Evolutionary conservation across 2,888 invertebrate species (phyloP).

Genomic region (Machimus rusticus): DNA sequence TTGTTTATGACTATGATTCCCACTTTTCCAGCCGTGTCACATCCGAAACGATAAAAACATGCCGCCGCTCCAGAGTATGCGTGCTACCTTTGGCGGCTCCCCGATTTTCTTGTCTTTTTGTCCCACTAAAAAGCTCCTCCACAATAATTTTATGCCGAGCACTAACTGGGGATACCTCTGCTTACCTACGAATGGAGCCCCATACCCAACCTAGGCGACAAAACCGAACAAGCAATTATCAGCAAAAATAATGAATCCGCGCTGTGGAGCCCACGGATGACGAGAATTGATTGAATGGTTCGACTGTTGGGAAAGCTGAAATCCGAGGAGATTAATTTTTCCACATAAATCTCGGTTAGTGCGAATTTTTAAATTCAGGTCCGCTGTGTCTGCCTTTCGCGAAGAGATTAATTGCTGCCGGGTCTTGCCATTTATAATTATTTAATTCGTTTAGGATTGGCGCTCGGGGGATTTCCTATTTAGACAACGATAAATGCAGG

Average conservation of each 20-base stretch:
- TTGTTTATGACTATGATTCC: neutral
- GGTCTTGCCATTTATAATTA: neutral
- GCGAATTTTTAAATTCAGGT: neutral
- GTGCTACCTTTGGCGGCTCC: neutral
- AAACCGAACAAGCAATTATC: neutral
- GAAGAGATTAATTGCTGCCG: neutral
- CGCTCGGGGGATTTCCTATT: neutral
- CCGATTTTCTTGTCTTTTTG: neutral
- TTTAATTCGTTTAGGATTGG: neutral
- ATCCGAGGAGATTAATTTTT: neutral
- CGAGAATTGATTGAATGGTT: neutral
- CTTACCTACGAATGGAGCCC: neutral
- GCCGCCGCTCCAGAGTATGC: neutral
- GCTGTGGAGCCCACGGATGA: neutral
- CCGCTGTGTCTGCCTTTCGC: neutral
- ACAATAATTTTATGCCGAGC: neutral
- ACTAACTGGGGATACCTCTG: neutral
- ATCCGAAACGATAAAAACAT: neutral
- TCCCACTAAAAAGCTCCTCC: neutral
- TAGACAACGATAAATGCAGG: neutral
- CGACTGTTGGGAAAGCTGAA: neutral
- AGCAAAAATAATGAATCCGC: constrained; percentile 5
- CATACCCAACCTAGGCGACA: neutral
- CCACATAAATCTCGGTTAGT: neutral
- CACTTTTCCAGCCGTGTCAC: neutral